phyloP scores from a whole-genome alignment of 2,797 vertebrate genomes.

The Arctocebus calabarensis region DNA sequence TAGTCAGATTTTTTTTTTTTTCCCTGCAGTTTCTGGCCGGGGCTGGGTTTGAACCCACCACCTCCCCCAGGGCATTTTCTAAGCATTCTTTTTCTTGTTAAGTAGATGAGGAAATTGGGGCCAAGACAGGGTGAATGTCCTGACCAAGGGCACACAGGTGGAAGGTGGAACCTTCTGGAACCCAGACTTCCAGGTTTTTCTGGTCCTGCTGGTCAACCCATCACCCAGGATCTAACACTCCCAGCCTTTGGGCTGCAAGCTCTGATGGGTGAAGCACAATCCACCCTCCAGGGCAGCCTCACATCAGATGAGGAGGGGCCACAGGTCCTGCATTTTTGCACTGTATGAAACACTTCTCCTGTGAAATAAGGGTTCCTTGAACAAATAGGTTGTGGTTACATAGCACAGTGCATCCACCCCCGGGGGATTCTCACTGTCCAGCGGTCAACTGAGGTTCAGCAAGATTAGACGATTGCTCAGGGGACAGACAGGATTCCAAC shows the following conservation, averaged over 20 bases:
- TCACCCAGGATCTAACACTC: too few species aligned
- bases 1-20: too few species aligned
- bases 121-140: not conserved
- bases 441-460: not conserved
- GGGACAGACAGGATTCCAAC: not conserved
- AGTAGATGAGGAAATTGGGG: not conserved
- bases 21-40: too few species aligned
- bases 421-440: too few species aligned
- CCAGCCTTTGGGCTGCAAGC: rapidly evolving
- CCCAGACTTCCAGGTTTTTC: not conserved
- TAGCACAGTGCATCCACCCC: rapidly evolving
- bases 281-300: rapidly evolving
- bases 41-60: too few species aligned
- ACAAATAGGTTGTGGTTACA: too few species aligned
- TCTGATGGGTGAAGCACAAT: not conserved
- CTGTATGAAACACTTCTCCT: not conserved
- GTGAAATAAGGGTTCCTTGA: not conserved
- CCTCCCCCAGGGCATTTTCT: not conserved
- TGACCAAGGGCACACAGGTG: too few species aligned
- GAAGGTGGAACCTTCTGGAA: rapidly evolving
- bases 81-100: not conserved
- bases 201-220: not conserved
- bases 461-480: not conserved
- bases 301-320: rapidly evolving
- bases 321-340: not conserved